Evolutionary conservation across 2,113 vertebrate species (phyloP).

Genomic region (Pituophis catenifer): DNA sequence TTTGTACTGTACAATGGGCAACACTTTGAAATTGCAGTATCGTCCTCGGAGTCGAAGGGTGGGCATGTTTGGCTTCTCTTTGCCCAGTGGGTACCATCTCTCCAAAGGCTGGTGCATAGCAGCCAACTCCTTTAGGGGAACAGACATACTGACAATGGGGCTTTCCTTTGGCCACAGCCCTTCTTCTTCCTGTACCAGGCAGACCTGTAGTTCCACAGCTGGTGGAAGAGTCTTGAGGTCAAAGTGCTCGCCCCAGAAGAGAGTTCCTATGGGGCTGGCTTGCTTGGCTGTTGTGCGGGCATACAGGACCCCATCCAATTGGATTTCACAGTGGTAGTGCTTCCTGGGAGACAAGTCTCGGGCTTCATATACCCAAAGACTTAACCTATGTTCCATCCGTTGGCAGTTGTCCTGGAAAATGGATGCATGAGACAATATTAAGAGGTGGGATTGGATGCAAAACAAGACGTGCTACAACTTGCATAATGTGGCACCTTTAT

Average conservation of each 20-base stretch:
- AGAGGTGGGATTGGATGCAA: not conserved
- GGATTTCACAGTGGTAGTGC: conserved; percentile 83
- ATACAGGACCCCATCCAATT: conserved; percentile 82
- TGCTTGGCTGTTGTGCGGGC: conserved; percentile 80
- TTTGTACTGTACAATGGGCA: conserved; percentile 91
- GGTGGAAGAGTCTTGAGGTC: conserved; percentile 86
- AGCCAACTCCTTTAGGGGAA: conserved; percentile 71
- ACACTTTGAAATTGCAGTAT: conserved; percentile 81
- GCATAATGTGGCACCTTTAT: not conserved
- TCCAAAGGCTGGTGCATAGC: conserved; percentile 73
- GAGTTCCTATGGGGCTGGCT: conserved; percentile 55
- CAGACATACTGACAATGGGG: conserved; percentile 73
- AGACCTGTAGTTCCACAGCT: conserved; percentile 75
- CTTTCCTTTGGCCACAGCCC: conserved; percentile 73
- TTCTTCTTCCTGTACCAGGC: conserved; percentile 78
- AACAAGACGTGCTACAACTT: not conserved
- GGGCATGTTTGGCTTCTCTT: conserved; percentile 64
- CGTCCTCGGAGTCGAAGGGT: conserved; percentile 80
- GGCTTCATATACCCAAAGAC: conserved; percentile 89
- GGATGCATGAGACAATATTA: not conserved
- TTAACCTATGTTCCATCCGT: conserved; percentile 82
- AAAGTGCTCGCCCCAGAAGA: conserved; percentile 84
- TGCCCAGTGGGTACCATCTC: conserved; percentile 78
- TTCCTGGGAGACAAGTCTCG: conserved; percentile 81
- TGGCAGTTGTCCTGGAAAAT: conserved; percentile 81